Evolutionary conservation across 1,140 invertebrate species (phyloP).

Genomic region (Lamellibrachia luymesi): DNA sequence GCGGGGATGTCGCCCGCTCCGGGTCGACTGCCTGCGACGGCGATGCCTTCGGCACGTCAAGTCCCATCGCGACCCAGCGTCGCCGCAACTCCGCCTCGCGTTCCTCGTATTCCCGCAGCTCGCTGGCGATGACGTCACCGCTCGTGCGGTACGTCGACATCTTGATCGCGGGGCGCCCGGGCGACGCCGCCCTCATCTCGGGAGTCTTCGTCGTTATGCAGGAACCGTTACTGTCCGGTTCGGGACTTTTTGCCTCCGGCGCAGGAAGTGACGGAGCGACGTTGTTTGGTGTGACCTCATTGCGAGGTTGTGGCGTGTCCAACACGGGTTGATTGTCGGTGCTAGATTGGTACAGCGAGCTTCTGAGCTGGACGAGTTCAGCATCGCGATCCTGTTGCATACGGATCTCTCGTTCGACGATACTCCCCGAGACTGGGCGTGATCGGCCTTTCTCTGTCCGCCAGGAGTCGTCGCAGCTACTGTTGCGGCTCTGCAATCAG

Average conservation of each 20-base stretch:
- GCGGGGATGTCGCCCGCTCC: slow-evolving; percentile 26
- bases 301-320: background rate
- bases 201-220: background rate
- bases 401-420: slow-evolving; percentile 64
- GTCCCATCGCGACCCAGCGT: slow-evolving; percentile 35
- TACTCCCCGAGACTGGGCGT: slow-evolving; percentile 53
- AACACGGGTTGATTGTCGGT: background rate
- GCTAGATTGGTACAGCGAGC: background rate
- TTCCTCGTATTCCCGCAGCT: slow-evolving; percentile 57
- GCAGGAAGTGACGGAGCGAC: background rate
- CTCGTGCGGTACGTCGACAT: slow-evolving; percentile 15
- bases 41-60: slow-evolving; percentile 8
- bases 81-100: slow-evolving; percentile 58
- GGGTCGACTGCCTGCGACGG: background rate
- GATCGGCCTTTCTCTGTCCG: background rate
- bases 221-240: background rate
- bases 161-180: background rate
- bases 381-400: slow-evolving; percentile 61
- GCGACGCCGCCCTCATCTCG: background rate
- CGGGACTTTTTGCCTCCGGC: background rate
- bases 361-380: slow-evolving; percentile 47
- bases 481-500: background rate
- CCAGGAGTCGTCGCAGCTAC: background rate
- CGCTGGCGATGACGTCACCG: slow-evolving; percentile 55
- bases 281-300: background rate